Evolutionary conservation across 92 coral and sea anemone species (phyloP).

Genomic region (Phenganax subtilis): DNA sequence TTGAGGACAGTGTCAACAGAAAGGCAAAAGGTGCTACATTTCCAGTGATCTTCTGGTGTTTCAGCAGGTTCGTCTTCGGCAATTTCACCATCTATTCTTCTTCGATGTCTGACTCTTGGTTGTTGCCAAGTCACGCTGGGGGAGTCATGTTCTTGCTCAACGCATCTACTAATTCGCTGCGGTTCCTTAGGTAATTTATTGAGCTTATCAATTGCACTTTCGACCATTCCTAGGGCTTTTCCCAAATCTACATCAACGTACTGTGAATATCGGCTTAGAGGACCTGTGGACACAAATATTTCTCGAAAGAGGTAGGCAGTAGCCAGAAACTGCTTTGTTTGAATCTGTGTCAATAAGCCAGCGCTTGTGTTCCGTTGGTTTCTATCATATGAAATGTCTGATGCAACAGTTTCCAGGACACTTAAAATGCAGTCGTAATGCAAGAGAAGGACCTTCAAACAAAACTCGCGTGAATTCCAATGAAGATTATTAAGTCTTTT

Average conservation of each 20-base stretch:
- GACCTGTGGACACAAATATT: not conserved
- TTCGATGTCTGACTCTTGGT: not conserved
- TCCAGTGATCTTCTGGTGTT: constrained; percentile 22
- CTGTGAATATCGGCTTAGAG: not conserved
- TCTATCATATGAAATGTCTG: not conserved
- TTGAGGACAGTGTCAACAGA: constrained; percentile 4
- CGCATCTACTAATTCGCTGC: too few relatives aligned
- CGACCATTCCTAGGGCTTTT: constrained; percentile 3
- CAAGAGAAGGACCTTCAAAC: not conserved
- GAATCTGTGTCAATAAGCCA: not conserved
- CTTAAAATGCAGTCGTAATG: not conserved
- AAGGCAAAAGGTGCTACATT: constrained; percentile 6
- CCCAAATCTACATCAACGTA: not conserved
- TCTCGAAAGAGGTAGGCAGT: constrained; percentile 1
- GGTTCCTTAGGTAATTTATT: not conserved
- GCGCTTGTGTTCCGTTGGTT: not conserved
- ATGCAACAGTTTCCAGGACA: not conserved
- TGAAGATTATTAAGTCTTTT: constrained; percentile 1
- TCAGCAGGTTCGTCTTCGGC: constrained; percentile 3
- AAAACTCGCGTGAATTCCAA: not conserved
- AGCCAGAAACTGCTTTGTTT: not conserved
- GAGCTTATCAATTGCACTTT: not conserved
- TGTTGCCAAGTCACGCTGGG: not conserved
- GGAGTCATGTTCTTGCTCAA: not conserved
- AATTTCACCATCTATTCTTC: not conserved